Percentiles rank a stretch among this genome's conserved stretches.
These are phyloP conservation scores for Scrobipalpa atriplicella DNA, from an alignment of 2,888 invertebrate species.

Conservation along the genomic window DNA sequence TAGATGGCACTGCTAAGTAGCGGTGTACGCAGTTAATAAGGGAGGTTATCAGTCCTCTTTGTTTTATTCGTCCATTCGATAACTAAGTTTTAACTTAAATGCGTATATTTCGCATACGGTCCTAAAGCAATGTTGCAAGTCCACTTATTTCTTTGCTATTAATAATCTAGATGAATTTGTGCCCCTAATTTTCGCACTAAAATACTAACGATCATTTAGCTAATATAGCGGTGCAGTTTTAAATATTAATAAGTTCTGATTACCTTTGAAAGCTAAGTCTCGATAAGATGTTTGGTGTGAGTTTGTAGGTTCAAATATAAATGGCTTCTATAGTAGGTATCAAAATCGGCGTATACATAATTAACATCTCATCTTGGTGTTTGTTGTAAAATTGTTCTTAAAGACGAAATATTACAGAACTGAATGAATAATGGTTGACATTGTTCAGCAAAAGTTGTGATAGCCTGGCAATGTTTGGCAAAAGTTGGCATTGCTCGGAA, in stretches of 20 bases:
- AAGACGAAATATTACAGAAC: background rate
- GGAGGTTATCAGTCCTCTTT: too few species aligned
- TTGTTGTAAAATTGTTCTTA: too few species aligned
- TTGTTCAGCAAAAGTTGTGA: background rate
- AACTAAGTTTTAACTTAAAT: background rate
- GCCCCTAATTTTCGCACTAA: constrained; percentile 50
- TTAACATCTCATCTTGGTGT: background rate
- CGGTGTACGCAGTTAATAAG: too few species aligned
- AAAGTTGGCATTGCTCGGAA: background rate
- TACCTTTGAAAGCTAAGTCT: constrained; percentile 6
- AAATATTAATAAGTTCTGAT: constrained; percentile 3
- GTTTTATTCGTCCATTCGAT: too few species aligned
- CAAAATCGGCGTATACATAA: background rate
- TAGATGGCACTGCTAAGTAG: too few species aligned
- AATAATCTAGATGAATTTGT: constrained; percentile 36
- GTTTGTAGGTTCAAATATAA: constrained; percentile 15
- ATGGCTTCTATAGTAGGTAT: background rate
- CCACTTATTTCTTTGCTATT: constrained; percentile 7
- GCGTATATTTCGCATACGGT: background rate
- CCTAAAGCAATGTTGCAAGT: background rate
- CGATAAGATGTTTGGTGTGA: constrained; percentile 1
- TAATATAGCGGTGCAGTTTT: constrained; percentile 19
- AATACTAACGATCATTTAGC: constrained; percentile 32
- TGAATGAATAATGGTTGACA: background rate
- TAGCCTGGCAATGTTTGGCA: background rate